These are phyloP conservation scores for Rallus limicola DNA, from an alignment of 2,113 vertebrate genomes.

Conservation along the genomic window DNA sequence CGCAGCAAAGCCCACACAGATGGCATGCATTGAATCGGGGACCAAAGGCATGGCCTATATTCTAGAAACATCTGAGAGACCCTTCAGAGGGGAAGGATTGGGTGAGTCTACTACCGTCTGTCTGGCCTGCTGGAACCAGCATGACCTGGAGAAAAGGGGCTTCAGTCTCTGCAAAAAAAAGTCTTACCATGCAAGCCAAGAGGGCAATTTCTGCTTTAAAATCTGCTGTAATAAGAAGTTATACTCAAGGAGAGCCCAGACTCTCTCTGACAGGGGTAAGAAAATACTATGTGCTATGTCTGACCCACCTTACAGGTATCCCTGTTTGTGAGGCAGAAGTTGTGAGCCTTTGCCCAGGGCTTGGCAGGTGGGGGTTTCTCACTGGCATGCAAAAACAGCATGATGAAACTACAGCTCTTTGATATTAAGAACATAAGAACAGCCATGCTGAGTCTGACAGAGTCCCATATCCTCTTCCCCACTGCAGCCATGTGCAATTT, in stretches of 20 bases:
- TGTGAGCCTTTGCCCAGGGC: not conserved
- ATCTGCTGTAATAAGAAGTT: not conserved
- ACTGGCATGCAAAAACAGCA: not conserved
- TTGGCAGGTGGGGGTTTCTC: not conserved
- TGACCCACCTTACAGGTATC: not conserved
- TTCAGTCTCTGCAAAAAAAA: not conserved
- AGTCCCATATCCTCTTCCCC: not conserved
- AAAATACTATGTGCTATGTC: not conserved
- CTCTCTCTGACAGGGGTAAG: not conserved
- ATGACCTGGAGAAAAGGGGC: not conserved
- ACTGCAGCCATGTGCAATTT: not conserved
- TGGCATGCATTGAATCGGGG: not conserved
- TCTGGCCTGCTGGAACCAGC: not conserved
- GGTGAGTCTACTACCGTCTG: not conserved
- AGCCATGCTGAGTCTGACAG: not conserved
- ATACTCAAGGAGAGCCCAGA: not conserved
- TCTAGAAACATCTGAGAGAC: not conserved
- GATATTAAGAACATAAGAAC: not conserved
- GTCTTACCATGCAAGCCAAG: not conserved
- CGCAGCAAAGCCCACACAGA: accelerated
- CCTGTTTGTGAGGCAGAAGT: not conserved
- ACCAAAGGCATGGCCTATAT: not conserved
- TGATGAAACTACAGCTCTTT: not conserved
- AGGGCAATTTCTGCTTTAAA: not conserved
- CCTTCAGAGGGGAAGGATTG: not conserved